Evolutionary conservation across 2,888 invertebrate genomes (phyloP), one percentile per base, ranked within the genome.

Genomic region (Eugnorisma glareosa): DNA sequence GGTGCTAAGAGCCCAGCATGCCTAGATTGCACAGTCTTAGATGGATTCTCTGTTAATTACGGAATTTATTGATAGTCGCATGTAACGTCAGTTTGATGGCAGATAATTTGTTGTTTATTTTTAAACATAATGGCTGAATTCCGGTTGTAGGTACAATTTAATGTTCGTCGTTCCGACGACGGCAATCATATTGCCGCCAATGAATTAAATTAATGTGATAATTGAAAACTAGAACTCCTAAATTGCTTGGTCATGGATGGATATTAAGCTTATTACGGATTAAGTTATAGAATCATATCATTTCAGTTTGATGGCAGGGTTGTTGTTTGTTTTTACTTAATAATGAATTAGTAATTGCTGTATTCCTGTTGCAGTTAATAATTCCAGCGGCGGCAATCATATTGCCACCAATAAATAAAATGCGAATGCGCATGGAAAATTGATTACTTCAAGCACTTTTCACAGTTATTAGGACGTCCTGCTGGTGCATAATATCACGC

Each of bases 11-110:
- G 63, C 43, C 72, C 45, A 78, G 70, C 64, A 77, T 77, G 45
- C 81, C 78, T 83, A 73, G 81, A 83, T 80, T 77, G 67, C 67
- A 57, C 54, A 51, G 80, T 67, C 70, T 75, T 31, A 64, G 69
- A 75, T n/a, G 35, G 37, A 64, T 71, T 77, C 59, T 35, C n/a
- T 21, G 40, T 59, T 79, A 84, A 77, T 81, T 78, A 76, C 71
- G 51, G 59, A 75, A 86, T 83, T 69, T 86, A 84, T 84, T 75
- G 83, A 86, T 79, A 40, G 57, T 45, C 24, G 18, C 15, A 57
- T 37, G 48, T 51, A 54, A 82, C 59, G 69, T 77, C 28, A 64
- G 18, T 24, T 67, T 85, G 35, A 76, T 75, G 54, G 57, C 35
- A 21, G 21, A 35, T 72, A 68, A 63, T 64, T 67, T 7, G 51